These are phyloP conservation scores for Hypothenemus hampei DNA, from an alignment of 1,140 invertebrate genomes.

Conservation along the genomic window DNA sequence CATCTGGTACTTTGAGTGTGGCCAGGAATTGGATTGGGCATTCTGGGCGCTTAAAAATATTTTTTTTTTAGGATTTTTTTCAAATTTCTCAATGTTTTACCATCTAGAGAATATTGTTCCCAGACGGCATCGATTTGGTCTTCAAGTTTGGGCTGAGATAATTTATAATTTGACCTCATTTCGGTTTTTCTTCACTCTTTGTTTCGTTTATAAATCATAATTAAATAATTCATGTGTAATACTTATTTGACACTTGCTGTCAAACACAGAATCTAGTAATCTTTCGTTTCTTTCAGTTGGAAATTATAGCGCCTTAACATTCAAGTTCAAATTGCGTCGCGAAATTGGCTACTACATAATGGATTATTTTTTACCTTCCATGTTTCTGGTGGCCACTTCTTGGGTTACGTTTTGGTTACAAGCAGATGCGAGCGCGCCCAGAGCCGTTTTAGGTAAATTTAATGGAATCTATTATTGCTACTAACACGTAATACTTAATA, in stretches of 20 bases:
- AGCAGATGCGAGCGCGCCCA: conserved; percentile 75
- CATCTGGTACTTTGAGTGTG: conserved; percentile 14
- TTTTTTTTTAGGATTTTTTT: background rate
- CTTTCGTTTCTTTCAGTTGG: conserved; percentile 61
- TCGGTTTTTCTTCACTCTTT: background rate
- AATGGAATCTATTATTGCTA: background rate
- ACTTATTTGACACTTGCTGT: background rate
- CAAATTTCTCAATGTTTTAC: background rate
- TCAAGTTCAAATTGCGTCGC: conserved; percentile 70
- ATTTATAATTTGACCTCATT: background rate
- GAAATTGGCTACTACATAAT: conserved; percentile 85
- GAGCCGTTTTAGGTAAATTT: conserved; percentile 63
- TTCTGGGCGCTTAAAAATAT: conserved; percentile 2
- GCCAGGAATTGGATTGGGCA: conserved; percentile 11
- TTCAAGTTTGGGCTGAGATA: conserved; percentile 1
- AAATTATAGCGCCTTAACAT: conserved; percentile 74
- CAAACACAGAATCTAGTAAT: background rate
- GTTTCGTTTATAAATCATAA: background rate
- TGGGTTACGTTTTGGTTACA: conserved; percentile 91
- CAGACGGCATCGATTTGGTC: conserved; percentile 8
- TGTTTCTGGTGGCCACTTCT: conserved; percentile 80
- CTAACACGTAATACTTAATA: background rate
- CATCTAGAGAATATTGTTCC: conserved; percentile 15
- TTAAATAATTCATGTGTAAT: background rate
- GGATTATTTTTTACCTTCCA: conserved; percentile 86